Conservation (phyloP, 2,113 vertebrate genomes). For the Prietella phreatophila region DNA sequence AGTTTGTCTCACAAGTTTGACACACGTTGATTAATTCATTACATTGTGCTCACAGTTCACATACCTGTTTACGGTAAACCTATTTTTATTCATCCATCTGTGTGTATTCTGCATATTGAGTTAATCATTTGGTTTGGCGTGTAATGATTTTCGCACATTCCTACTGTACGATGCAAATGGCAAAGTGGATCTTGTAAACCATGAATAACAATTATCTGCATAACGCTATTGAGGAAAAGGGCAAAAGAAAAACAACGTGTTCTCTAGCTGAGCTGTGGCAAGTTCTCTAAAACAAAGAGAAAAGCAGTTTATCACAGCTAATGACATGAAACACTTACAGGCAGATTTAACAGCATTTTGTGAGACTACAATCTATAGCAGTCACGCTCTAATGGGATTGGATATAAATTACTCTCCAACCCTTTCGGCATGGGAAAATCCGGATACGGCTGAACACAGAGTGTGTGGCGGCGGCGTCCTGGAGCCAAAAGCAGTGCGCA, state of each 20-base stretch:
- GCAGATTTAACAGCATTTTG: conserved; percentile 50
- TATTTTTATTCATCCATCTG: background rate
- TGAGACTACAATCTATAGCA: conserved; percentile 48
- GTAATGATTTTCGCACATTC: background rate
- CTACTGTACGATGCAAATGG: background rate
- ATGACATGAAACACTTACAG: conserved; percentile 42
- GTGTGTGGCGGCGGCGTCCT: conserved; percentile 36
- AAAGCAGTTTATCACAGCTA: conserved; percentile 43
- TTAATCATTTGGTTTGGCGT: background rate
- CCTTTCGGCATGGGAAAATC: conserved; percentile 45
- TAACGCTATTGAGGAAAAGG: conserved; percentile 20
- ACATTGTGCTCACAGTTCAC: background rate
- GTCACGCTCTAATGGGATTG: conserved; percentile 57
- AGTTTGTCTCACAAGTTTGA: background rate
- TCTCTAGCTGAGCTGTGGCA: background rate
- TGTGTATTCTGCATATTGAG: background rate
- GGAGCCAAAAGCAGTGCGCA: conserved; percentile 23
- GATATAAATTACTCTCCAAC: conserved; percentile 51
- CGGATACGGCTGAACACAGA: conserved; percentile 47
- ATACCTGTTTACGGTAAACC: background rate
- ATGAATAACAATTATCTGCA: conserved; percentile 1
- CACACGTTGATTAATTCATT: background rate
- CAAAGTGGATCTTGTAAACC: background rate
- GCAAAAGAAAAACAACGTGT: conserved; percentile 22
- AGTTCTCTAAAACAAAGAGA: conserved; percentile 31